Evolutionary conservation across 2,797 vertebrate species (phyloP).

Genomic region (Netta rufina): DNA sequence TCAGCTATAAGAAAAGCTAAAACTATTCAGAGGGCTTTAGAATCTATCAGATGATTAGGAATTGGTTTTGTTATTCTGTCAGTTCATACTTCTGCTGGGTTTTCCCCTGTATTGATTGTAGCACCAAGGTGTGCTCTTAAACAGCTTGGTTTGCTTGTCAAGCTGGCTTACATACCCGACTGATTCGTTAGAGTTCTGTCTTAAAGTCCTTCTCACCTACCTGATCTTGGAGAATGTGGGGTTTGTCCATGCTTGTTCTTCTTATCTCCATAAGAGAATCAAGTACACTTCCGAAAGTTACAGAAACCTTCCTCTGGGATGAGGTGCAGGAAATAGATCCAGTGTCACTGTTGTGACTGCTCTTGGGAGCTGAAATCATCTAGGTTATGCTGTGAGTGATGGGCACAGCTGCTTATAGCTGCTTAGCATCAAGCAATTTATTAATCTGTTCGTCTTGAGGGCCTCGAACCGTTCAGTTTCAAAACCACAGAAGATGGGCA

Average conservation of each 20-base stretch:
- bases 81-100: background rate
- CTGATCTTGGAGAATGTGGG: background rate
- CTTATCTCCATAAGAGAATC: background rate
- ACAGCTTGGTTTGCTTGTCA: rapidly evolving
- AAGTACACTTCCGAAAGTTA: background rate
- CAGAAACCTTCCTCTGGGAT: background rate
- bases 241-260: background rate
- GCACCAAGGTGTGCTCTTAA: background rate
- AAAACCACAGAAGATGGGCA: background rate
- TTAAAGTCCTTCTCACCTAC: background rate
- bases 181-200: rapidly evolving
- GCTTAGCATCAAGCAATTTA: background rate
- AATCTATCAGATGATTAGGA: background rate
- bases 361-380: background rate
- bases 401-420: background rate
- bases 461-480: background rate
- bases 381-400: background rate
- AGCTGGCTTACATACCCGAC: background rate
- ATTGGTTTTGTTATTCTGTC: background rate
- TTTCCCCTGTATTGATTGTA: background rate
- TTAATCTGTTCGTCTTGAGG: background rate
- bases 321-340: background rate
- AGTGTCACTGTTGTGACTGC: background rate
- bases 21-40: background rate
- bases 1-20: background rate